A percentile compares a stretch with the other conserved stretches of the same genome.
Evolutionary conservation across 2,888 invertebrate genomes (phyloP).

Genomic region (Dastarcus helophoroides): DNA sequence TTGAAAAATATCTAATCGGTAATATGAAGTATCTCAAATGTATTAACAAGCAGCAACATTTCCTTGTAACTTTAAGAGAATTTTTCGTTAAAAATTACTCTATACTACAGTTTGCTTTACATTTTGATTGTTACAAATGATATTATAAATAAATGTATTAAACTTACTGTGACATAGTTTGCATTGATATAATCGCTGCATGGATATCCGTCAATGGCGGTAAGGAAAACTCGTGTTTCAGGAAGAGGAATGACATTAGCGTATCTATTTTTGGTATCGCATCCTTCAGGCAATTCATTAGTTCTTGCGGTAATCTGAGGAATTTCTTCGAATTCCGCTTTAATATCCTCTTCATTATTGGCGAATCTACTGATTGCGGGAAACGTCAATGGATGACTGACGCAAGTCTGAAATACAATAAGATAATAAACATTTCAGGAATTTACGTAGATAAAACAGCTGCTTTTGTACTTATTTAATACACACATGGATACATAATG

Average conservation of each 20-base stretch:
- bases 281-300: constrained; percentile 76
- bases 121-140: too few relatives aligned
- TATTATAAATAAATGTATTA: too few relatives aligned
- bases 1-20: too few relatives aligned
- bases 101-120: too few relatives aligned
- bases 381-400: constrained; percentile 67
- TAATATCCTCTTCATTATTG: constrained; percentile 57
- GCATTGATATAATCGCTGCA: constrained; percentile 88
- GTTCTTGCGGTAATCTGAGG: constrained; percentile 67
- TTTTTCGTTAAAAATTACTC: too few relatives aligned
- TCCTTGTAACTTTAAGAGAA: too few relatives aligned
- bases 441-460: too few relatives aligned
- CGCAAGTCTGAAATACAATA: constrained; percentile 41
- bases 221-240: constrained; percentile 74
- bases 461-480: too few relatives aligned
- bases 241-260: constrained; percentile 92
- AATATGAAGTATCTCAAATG: too few relatives aligned
- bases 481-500: too few relatives aligned
- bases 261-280: constrained; percentile 84
- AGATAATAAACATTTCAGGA: too few relatives aligned
- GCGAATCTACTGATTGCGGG: constrained; percentile 65
- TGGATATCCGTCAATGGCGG: constrained; percentile 58
- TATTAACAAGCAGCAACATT: too few relatives aligned
- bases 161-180: constrained; percentile 76
- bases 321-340: constrained; percentile 71